Evolutionary conservation across 2,888 invertebrate genomes (phyloP), one percentile per base, ranked within the genome.

Genomic region (Pycnomerus fuliginosus): DNA sequence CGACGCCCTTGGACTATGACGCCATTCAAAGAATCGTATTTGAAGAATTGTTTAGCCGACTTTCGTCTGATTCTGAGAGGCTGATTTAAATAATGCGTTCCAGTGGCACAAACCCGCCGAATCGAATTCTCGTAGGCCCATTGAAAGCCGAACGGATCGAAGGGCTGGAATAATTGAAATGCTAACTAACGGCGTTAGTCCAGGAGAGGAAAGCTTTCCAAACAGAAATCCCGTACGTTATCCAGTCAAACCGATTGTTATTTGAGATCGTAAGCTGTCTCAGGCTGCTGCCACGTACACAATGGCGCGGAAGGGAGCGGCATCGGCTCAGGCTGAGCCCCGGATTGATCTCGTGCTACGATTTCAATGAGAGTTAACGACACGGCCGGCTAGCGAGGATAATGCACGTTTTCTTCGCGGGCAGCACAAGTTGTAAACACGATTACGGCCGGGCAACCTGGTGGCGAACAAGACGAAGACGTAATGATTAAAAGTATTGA

Each of bases 341-440:
- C 20, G 43, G 52, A 55, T 55, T 55, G 55, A 55, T 55, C 52
- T 44, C 45, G 36, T 24, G 35, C 39, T 51, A 40, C 47, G 52
- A 55, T 53, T 51, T 50, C 51, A 49, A 52, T 48, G 48, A 48
- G 55, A 53, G 52, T 51, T 55, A 52, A 50, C 49, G 44, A 42
- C 48, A 52, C 52, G 52, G 49, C 46, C 51, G 44, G 46, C 40
- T 36, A 44, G 47, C 29, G 39, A 20, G 41, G 46, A 31, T 53
- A 47, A 49, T 44, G 40, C 44, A 22, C 7, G 41, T n/a, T n/a
- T n/a, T n/a, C n/a, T n/a, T n/a, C n/a, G n/a, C n/a, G n/a, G n/a
- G n/a, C n/a, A n/a, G n/a, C n/a, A n/a, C 4, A 20, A 20, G 20
- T 4, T 20, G 20, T 20, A 8, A 5, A 20, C 23, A 11, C 28